Evolutionary conservation across 2,888 invertebrate genomes (phyloP), one percentile per base, ranked within the genome.

Genomic region (Ophion ellenae): DNA sequence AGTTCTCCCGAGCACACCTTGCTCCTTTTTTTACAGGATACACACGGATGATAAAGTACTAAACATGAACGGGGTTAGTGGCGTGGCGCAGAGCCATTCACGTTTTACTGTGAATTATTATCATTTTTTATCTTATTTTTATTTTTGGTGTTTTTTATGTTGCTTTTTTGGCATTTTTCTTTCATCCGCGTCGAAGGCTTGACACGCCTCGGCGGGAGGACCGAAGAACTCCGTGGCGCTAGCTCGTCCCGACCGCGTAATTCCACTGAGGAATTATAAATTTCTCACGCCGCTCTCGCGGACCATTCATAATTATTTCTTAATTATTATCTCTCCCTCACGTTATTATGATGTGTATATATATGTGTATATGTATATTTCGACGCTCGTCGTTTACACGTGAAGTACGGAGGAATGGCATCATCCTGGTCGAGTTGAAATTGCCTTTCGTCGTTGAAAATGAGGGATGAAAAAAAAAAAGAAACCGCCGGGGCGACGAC

Each of bases 291-390:
- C 76, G 79, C 82, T 82, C 85, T 76, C 66, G 79, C 66, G 85
- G 71, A 79, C 83, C 71, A 80, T 85, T 85, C 83, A 83, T 85
- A 85, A 85, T 85, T 85, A 83, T 85, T 85, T 85, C 85, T 85
- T 85, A 85, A 85, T 85, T 85, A 85, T 85, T 85, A 85, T 83
- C 82, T 83, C 75, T 59, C 70, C 66, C 53, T 53, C 53, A 17
- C 76, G 59, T 78, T 83, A 79, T 85, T 85, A 83, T 83, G 79
- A 85, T 83, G 83, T 74, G 74, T 69, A 32, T 53, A 14, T 53
- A 53, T 14, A 5, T 14, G 14, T 17, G 11, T 47, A 47, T 47
- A 47, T 47, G 2, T 53, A 53, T 53, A 53, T 53, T 17, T 53
- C 53, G 14, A 5, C 17, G 14, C 17, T 53, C 17, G 53, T 53